Conservation (phyloP, 2,888 invertebrate species). For the Panopea generosa region DNA sequence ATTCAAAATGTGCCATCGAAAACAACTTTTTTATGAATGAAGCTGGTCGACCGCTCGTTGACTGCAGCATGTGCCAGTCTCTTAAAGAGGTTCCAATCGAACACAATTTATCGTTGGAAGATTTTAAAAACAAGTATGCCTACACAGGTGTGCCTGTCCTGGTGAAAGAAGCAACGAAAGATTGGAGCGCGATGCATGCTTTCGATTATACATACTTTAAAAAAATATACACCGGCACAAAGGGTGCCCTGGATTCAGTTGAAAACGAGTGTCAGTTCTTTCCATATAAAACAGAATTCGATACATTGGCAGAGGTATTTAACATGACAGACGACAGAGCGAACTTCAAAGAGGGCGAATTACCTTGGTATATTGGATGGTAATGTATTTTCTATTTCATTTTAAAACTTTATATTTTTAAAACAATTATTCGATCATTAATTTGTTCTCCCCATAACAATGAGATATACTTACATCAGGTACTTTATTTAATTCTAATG, state of each 20-base stretch:
- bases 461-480: no score
- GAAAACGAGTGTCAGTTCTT: constrained; percentile 94
- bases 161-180: constrained; percentile 91
- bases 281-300: constrained; percentile 95
- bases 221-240: constrained; percentile 87
- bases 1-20: constrained; percentile 62
- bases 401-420: no score
- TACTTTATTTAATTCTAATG: no score
- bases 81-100: constrained; percentile 89
- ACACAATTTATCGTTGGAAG: constrained; percentile 88
- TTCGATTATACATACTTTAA: constrained; percentile 95
- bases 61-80: constrained; percentile 91
- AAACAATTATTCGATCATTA: no score
- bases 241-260: constrained; percentile 77
- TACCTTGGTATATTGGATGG: constrained; percentile 91
- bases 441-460: no score
- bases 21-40: constrained; percentile 70
- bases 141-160: constrained; percentile 93
- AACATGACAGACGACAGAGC: constrained; percentile 91
- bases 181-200: constrained; percentile 92
- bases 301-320: constrained; percentile 92
- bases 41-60: constrained; percentile 91
- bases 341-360: constrained; percentile 87
- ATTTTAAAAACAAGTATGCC: constrained; percentile 90
- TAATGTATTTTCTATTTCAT: constrained; percentile 85